phyloP scores from a whole-genome alignment of 1,140 invertebrate species.

The Armadillidium nasatum region DNA sequence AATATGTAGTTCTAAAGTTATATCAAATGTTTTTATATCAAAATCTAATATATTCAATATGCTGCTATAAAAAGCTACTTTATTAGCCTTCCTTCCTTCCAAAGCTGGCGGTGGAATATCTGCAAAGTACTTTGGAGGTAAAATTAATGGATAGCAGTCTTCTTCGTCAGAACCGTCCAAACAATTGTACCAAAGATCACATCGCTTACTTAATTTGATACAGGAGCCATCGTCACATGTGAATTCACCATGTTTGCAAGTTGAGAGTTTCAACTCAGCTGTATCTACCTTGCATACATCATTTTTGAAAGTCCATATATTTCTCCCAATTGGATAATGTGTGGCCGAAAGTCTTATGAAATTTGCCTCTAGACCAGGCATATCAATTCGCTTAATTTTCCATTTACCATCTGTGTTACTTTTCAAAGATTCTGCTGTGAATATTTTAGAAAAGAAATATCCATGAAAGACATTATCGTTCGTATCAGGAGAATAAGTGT shows the following conservation, averaged over 20 bases:
- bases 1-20: conserved; percentile 19
- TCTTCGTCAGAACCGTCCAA: conserved; percentile 18
- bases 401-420: neutral
- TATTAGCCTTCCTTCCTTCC: neutral
- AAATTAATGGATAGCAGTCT: neutral
- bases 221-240: conserved; percentile 21
- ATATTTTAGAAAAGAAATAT: conserved; percentile 21
- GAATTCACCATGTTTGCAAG: conserved; percentile 13
- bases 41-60: conserved; percentile 16
- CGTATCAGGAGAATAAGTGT: neutral
- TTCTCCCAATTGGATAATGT: conserved; percentile 9
- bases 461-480: conserved; percentile 17
- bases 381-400: conserved; percentile 16
- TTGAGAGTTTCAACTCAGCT: neutral
- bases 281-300: neutral
- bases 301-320: neutral
- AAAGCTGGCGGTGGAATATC: neutral
- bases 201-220: neutral
- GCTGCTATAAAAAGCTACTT: conserved; percentile 22
- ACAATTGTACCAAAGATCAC: conserved; percentile 15
- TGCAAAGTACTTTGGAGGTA: conserved; percentile 9
- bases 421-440: neutral
- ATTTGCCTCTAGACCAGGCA: conserved; percentile 9
- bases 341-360: neutral
- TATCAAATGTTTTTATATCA: neutral